Percentiles rank a stretch among this genome's conserved stretches.
These are phyloP conservation scores for Brachionus angularis DNA, from an alignment of 1,140 invertebrate genomes.

Conservation along the genomic window DNA sequence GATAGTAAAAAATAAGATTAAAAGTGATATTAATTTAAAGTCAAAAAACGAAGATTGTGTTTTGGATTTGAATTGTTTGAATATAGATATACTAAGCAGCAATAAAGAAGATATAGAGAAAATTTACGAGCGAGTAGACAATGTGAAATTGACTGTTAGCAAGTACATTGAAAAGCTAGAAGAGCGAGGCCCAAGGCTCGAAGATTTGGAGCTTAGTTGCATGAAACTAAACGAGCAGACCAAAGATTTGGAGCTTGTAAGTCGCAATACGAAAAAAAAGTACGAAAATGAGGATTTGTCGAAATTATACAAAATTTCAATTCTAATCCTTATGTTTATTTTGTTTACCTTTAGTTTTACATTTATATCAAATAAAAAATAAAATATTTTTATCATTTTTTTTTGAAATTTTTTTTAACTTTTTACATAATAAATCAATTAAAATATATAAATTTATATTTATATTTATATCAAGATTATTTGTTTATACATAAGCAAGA, in stretches of 20 bases:
- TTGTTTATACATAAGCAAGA: too few species aligned
- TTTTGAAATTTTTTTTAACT: too few species aligned
- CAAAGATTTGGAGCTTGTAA: slow-evolving; percentile 7
- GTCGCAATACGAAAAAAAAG: background rate
- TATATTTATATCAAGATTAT: too few species aligned
- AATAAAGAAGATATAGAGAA: background rate
- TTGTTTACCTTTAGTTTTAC: too few species aligned
- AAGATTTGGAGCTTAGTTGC: slow-evolving; percentile 8
- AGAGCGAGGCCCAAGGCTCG: slow-evolving; percentile 11
- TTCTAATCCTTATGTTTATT: too few species aligned
- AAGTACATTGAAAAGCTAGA: background rate
- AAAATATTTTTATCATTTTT: too few species aligned
- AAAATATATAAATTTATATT: too few species aligned
- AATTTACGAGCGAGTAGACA: background rate
- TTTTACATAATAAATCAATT: too few species aligned
- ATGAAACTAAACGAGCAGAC: slow-evolving; percentile 14
- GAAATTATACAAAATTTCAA: background rate
- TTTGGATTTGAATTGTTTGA: background rate
- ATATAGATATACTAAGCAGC: background rate
- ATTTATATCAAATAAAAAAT: too few species aligned
- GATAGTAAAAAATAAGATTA: background rate
- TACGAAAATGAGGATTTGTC: background rate
- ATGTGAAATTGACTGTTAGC: slow-evolving; percentile 7
- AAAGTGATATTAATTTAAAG: background rate
- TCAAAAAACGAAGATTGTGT: background rate